These are phyloP conservation scores for Drosophila littoralis DNA, from an alignment of 1,140 invertebrate genomes.

Conservation along the genomic window DNA sequence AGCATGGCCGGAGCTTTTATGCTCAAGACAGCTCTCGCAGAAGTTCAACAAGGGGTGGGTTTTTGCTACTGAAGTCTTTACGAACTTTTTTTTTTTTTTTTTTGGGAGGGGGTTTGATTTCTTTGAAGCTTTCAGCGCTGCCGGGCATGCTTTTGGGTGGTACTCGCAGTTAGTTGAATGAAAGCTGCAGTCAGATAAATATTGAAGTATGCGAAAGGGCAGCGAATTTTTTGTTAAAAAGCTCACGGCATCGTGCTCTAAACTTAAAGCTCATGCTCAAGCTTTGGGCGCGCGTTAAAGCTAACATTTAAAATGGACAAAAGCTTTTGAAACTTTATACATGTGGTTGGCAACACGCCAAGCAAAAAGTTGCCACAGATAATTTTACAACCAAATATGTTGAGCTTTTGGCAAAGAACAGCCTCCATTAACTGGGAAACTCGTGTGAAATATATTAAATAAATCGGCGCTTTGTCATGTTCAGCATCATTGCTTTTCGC, in stretches of 20 bases:
- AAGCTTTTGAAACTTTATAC: constrained; percentile 13
- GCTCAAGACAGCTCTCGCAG: constrained; percentile 4
- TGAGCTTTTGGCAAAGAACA: constrained; percentile 1
- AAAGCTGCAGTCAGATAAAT: constrained; percentile 25
- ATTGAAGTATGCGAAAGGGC: background rate
- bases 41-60: constrained; percentile 26
- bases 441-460: constrained; percentile 16
- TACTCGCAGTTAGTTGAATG: constrained; percentile 21
- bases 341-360: constrained; percentile 48
- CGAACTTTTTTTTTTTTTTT: background rate
- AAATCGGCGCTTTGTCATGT: constrained; percentile 53
- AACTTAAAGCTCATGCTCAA: constrained; percentile 21
- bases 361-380: constrained; percentile 17
- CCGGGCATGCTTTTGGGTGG: constrained; percentile 38
- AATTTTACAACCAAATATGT: constrained; percentile 19
- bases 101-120: constrained; percentile 45
- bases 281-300: constrained; percentile 8
- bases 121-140: constrained; percentile 38
- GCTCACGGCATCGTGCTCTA: background rate
- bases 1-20: constrained; percentile 38
- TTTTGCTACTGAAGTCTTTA: constrained; percentile 13
- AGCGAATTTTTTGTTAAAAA: background rate
- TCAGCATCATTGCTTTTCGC: constrained; percentile 70
- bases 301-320: background rate
- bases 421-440: background rate